These are phyloP conservation scores for Acheta domesticus DNA, from an alignment of 2,888 invertebrate genomes.

Conservation along the genomic window DNA sequence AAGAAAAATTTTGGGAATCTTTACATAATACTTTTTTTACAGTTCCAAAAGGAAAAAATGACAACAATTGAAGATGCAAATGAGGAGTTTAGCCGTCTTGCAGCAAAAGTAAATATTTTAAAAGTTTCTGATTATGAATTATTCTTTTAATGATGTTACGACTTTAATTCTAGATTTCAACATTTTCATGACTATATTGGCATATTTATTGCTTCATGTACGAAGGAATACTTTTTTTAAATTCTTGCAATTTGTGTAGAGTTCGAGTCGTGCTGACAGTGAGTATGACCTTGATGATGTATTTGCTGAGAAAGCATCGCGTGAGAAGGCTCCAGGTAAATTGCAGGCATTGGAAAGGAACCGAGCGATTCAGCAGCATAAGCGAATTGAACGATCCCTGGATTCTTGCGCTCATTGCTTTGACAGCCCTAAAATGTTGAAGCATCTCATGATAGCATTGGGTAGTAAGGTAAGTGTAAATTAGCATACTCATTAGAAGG, in stretches of 20 bases:
- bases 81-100: slow-evolving; percentile 51
- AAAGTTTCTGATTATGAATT: neutral
- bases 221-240: no score
- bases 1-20: neutral
- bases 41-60: slow-evolving; percentile 46
- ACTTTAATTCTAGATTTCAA: neutral
- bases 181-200: slow-evolving; percentile 20
- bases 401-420: slow-evolving; percentile 82
- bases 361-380: slow-evolving; percentile 70
- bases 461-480: slow-evolving; percentile 60
- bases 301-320: slow-evolving; percentile 72
- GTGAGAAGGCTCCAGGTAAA: slow-evolving; percentile 58
- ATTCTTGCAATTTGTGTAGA: neutral
- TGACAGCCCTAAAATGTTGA: slow-evolving; percentile 72
- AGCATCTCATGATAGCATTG: slow-evolving; percentile 79
- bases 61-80: slow-evolving; percentile 55
- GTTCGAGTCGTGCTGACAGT: neutral
- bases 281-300: slow-evolving; percentile 75
- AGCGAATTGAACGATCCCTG: slow-evolving; percentile 63
- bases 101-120: slow-evolving; percentile 43
- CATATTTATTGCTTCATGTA: slow-evolving; percentile 23
- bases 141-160: neutral
- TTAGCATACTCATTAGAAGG: neutral
- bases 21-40: neutral
- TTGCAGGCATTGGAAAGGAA: slow-evolving; percentile 52